These are phyloP conservation scores for Orchesella flavescens DNA, from an alignment of 2,888 invertebrate genomes.

Conservation along the genomic window DNA sequence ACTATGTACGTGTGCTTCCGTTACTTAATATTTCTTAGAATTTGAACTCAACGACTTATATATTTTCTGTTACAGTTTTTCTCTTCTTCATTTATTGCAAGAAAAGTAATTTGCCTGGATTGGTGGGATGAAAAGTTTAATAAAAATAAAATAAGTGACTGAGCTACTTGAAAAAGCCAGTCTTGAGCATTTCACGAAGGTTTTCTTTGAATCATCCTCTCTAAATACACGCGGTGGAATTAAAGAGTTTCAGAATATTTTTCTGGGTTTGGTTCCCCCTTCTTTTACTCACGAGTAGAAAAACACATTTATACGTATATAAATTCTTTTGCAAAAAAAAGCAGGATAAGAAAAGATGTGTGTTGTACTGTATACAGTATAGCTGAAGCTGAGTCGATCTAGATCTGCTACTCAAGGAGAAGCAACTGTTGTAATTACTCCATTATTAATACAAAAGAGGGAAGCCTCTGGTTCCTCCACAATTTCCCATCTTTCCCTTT, in stretches of 20 bases:
- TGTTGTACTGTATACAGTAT: not conserved
- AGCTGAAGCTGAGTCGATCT: not conserved
- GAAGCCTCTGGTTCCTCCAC: not conserved
- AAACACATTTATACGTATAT: not conserved
- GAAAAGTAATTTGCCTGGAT: not conserved
- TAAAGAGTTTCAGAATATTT: not conserved
- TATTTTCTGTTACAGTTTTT: not conserved
- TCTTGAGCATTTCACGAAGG: not conserved
- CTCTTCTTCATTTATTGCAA: not conserved
- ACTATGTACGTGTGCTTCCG: no score
- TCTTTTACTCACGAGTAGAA: not conserved
- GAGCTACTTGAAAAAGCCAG: not conserved
- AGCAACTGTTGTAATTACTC: conserved; percentile 40
- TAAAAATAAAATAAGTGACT: not conserved
- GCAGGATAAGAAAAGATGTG: not conserved
- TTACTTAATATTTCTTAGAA: not conserved
- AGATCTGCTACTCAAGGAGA: not conserved
- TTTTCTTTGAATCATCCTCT: not conserved
- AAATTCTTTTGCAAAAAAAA: not conserved
- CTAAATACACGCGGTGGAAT: not conserved
- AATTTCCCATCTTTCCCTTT: not conserved
- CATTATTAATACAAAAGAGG: conserved; percentile 47
- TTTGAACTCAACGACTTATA: not conserved
- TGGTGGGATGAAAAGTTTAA: not conserved
- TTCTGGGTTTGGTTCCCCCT: not conserved